Base-by-base conservation (phyloP, 2,113 vertebrate species). In the Mystacornis crossleyi region DNA sequence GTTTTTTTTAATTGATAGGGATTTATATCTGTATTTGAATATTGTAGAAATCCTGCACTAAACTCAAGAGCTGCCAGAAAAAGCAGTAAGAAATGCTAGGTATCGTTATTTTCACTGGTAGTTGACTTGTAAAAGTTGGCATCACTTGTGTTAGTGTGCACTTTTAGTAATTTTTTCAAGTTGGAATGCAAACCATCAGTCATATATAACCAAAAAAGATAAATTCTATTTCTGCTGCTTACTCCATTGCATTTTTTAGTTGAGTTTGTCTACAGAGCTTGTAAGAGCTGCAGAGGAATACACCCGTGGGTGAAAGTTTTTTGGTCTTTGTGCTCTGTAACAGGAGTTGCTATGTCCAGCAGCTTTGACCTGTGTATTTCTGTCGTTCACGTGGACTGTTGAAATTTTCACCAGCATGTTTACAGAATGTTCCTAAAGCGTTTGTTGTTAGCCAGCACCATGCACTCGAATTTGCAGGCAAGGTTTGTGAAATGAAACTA, bases 401-500 rank as follows among this genome's bases (percentile, higher is more conserved):
- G 11, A 47, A n/a, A 38, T 81, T 80, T 86, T 72, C 14, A 20
- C 79, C 50, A 38, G 31, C 3, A 0, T 33, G 24, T 87, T 90
- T 82, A 88, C 92, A 40, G 60, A 93, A 72, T 12, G 50, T 81
- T 92, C 53, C 53, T 21, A 57, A 64, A 87, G 75, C 78, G 54
- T 19, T 79, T 67, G 5, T 80, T 1, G 2, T 77, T 70, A 86
- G 58, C 21, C 23, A 23, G 86, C 8, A 10, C n/a, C 14, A 1
- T 24, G 65, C 70, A n/a, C 77, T 78, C 75, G 89, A 18, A 69
- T 77, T 96, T 84, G 55, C 43, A 58, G 24, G 43, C 47, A 34
- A 20, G 9, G 29, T 72, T 87, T 88, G 47, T 77, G 62, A 91
- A 93, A 53, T 64, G 65, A 89, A 97, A 94, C 57, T 69, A 73